Base-by-base conservation (phyloP, 92 coral and sea anemone genomes). In the Micromussa lordhowensis region DNA sequence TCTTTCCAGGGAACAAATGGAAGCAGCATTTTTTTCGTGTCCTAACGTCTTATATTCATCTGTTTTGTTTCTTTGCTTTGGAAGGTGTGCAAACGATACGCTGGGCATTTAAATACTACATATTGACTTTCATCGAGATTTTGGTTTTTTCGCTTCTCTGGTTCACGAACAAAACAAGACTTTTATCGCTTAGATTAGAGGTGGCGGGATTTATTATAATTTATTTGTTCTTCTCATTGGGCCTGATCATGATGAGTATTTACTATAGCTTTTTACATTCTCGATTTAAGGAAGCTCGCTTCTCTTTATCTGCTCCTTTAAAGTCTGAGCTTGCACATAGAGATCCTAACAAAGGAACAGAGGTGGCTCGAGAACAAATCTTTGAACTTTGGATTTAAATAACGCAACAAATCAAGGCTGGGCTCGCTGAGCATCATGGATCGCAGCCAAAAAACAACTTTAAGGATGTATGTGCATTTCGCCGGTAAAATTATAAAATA, bases 191-290 rank as follows among this genome's bases (percentile, higher is more conserved):
- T 36, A 29, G 89, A 78, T 74, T 95, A 55, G 98, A 95, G 78
- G 78, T 93, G 9, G 96, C 98, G 32, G 98, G 96, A 21, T 78
- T 95, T 61, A 15, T 91, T 59, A 53, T 80, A 12, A 92, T 95
- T 15, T 93, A 91, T 80, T 66, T 92, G 66, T 87, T 68, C 38
- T 95, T 86, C 58, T 75, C 78, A 10, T 24, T 82, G 1, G 96
- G 96, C 18, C 75, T 95, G 81, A 30, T 86, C 55, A 85, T 95
- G 90, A 95, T 95, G 98, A 85, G 84, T 1, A 69, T 78, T 1
- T 95, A 95, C 66, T 93, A 95, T 72, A 95, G 83, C 77, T 91
- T 89, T 68, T 69, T 95, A 4, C 98, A 95, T 75, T 95, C 98
- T 5, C 86, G 90, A 68, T 95, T 95, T 85, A 90, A 88, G 54